Evolutionary conservation across 2,797 vertebrate genomes (phyloP), one percentile per base, ranked within the genome.

Genomic region (Galagoides demidoff): DNA sequence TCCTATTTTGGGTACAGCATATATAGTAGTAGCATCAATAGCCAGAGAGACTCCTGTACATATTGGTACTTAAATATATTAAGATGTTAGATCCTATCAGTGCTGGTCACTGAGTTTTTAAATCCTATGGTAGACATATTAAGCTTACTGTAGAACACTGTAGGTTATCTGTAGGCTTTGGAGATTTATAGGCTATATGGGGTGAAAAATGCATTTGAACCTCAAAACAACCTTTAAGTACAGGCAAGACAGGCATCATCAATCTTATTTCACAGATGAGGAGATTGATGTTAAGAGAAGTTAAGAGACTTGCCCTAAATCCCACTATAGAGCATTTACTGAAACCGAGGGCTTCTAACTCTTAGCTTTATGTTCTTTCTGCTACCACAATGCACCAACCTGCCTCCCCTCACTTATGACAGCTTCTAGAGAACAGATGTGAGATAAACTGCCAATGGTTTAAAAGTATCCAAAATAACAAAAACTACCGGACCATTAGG

Each of bases 221-320:
- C 95, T 96, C 90, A 94, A 95, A 95, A 96, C 74, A 87, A 96
- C 90, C 94, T 90, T 95, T 92, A 97, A 95, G 82, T 73, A 66
- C 3, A 96, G 43, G 55, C 73, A 96, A 85, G 93, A 95, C 57
- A 95, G 89, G 84, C 81, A 78, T 93, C 93, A 95, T 93, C 93
- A 95, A 96, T 95, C 95, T 92, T 89, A 90, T 94, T 96, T 96
- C 92, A 97, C 85, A 96, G 82, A 89, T 45, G 68, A 85, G 52
- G 73, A 93, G 73, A 96, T 1, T 89, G 92, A 94, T 89, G 74
- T 37, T 59, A 43, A 95, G 70, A 59, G 27, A 92, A 88, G 74
- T 96, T 92, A 93, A 95, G 90, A 88, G 43, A 91, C 45, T 74
- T 94, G 70, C 81, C 37, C 85, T 31, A 96, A 95, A 95, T 96